phyloP scores from a whole-genome alignment of 1,140 invertebrate genomes.

The Drosophila tristis region DNA sequence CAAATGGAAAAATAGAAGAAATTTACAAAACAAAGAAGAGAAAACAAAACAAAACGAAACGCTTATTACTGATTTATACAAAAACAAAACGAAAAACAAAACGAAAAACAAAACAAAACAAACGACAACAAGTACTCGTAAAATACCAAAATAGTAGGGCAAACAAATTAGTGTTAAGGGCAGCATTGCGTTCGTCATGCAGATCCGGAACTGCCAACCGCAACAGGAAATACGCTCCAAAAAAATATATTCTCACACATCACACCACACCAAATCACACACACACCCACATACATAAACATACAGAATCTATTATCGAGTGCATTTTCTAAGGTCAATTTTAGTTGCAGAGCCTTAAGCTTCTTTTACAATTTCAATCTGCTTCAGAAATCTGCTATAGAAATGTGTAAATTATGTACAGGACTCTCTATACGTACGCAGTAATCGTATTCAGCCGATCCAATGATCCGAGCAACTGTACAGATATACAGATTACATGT shows the following conservation, averaged over 20 bases:
- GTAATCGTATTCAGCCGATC: background rate
- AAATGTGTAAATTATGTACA: conserved; percentile 76
- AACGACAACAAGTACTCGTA: conserved; percentile 7
- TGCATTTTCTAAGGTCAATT: conserved; percentile 62
- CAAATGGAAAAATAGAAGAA: conserved; percentile 66
- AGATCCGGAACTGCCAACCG: conserved; percentile 16
- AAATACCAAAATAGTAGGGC: conserved; percentile 51
- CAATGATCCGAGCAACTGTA: conserved; percentile 59
- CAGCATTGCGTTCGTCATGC: conserved; percentile 12
- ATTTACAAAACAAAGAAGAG: conserved; percentile 61
- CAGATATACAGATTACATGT: conserved; percentile 58
- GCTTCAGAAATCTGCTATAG: conserved; percentile 31
- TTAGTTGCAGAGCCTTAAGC: conserved; percentile 58
- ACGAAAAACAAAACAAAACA: conserved; percentile 40
- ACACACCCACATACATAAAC: background rate
- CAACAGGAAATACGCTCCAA: background rate
- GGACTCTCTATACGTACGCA: conserved; percentile 39
- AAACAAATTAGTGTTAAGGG: conserved; percentile 61
- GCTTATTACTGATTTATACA: conserved; percentile 78
- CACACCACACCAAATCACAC: conserved; percentile 12
- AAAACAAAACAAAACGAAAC: conserved; percentile 51
- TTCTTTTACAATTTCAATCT: conserved; percentile 26
- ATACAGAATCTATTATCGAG: conserved; percentile 10
- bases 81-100: conserved; percentile 36
- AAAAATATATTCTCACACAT: conserved; percentile 8